Conservation (phyloP, 2,888 invertebrate species). For the Elegia similella region DNA sequence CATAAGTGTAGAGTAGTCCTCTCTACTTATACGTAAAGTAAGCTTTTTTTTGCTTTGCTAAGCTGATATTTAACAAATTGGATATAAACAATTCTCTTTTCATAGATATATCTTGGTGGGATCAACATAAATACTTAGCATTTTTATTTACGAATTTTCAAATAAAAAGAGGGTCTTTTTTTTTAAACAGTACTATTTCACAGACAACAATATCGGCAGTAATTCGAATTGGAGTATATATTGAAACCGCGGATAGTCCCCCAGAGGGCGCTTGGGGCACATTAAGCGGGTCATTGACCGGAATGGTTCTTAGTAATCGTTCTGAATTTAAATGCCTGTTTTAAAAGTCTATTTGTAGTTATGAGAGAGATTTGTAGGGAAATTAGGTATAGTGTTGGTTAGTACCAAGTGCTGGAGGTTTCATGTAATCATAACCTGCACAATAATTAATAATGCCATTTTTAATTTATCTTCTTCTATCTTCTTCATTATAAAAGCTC, state of each 20-base stretch:
- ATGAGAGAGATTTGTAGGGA: background rate
- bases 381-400: background rate
- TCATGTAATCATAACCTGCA: too few species aligned
- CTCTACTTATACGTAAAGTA: too few species aligned
- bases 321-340: slow-evolving; percentile 20
- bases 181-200: background rate
- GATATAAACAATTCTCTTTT: too few species aligned
- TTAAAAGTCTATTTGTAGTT: slow-evolving; percentile 17
- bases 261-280: slow-evolving; percentile 5
- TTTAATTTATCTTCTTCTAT: too few species aligned
- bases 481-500: too few species aligned
- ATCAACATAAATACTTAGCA: too few species aligned
- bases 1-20: too few species aligned
- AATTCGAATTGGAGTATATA: slow-evolving; percentile 1
- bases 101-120: too few species aligned
- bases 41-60: too few species aligned
- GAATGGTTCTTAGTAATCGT: slow-evolving; percentile 14
- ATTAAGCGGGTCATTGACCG: background rate
- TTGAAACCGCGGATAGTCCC: slow-evolving; percentile 1
- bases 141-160: too few species aligned
- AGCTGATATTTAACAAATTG: background rate
- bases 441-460: too few species aligned
- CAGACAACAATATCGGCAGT: background rate
- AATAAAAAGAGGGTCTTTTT: background rate
- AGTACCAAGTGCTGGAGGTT: background rate